phyloP scores from a whole-genome alignment of 2,888 invertebrate species.

The Poecilobothrus nobilitatus region DNA sequence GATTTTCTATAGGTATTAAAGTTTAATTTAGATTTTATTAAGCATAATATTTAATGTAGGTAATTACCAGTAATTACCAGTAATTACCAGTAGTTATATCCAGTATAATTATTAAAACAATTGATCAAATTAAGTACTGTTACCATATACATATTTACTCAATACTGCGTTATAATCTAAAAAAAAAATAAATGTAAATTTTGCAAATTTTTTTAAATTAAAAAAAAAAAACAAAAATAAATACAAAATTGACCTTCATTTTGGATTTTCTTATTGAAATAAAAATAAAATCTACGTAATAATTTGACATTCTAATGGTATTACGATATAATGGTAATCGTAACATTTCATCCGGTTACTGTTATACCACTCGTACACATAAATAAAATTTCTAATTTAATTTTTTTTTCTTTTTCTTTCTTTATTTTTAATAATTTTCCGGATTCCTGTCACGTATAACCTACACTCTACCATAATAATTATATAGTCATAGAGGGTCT shows the following conservation, averaged over 20 bases:
- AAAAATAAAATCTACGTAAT: background rate
- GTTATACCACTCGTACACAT: background rate
- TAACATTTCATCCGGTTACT: background rate
- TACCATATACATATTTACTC: too few relatives aligned
- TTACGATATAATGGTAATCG: background rate
- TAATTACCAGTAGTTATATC: too few relatives aligned
- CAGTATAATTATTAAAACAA: too few relatives aligned
- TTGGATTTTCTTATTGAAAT: background rate
- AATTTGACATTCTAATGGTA: background rate
- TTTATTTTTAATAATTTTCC: background rate
- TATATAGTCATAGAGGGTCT: too few relatives aligned
- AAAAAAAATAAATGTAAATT: too few relatives aligned
- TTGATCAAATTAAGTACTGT: too few relatives aligned
- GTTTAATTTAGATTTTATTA: too few relatives aligned
- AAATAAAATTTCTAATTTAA: too few relatives aligned
- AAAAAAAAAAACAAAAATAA: background rate
- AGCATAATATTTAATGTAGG: too few relatives aligned
- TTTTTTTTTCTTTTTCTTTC: background rate
- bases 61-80: too few relatives aligned
- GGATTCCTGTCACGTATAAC: conserved; percentile 6
- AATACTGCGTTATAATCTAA: too few relatives aligned
- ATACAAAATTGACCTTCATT: background rate
- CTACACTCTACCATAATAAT: background rate
- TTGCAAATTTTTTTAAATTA: background rate
- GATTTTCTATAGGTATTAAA: too few relatives aligned